These are phyloP conservation scores for Agelastica alni DNA, from an alignment of 2,888 invertebrate genomes.

Conservation along the genomic window DNA sequence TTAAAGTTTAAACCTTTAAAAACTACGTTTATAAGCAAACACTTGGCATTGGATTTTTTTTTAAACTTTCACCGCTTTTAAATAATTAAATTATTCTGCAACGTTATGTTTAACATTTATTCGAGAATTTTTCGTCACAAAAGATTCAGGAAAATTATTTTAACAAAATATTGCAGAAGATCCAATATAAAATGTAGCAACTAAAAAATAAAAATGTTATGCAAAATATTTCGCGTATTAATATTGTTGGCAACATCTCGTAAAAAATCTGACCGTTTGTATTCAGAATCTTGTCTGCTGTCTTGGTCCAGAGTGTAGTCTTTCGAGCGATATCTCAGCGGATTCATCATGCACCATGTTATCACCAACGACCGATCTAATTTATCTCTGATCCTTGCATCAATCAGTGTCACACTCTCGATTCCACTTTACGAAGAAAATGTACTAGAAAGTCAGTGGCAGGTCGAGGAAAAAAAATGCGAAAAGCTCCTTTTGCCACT, in stretches of 20 bases:
- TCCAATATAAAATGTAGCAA: too few relatives aligned
- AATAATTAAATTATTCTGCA: too few relatives aligned
- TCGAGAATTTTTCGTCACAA: too few relatives aligned
- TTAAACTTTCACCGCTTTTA: too few relatives aligned
- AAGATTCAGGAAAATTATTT: too few relatives aligned
- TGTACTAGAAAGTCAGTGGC: constrained; percentile 21
- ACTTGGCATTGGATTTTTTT: too few relatives aligned
- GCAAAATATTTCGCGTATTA: too few relatives aligned
- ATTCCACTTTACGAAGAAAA: constrained; percentile 39
- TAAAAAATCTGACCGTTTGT: not conserved
- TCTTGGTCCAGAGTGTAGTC: constrained; percentile 18
- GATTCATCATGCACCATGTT: constrained; percentile 29
- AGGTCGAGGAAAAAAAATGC: constrained; percentile 16
- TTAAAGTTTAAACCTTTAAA: too few relatives aligned
- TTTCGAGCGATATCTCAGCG: constrained; percentile 22
- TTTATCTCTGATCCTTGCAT: constrained; percentile 41
- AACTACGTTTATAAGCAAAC: too few relatives aligned
- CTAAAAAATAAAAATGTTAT: too few relatives aligned
- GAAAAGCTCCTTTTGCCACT: constrained; percentile 9
- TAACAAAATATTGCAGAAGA: too few relatives aligned
- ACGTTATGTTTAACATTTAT: too few relatives aligned
- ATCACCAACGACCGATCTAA: constrained; percentile 36
- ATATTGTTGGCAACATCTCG: not conserved
- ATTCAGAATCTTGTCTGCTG: constrained; percentile 9
- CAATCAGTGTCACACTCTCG: constrained; percentile 41